These are phyloP conservation scores for Cryptoprocta ferox DNA, from an alignment of 2,797 vertebrate genomes.

Conservation along the genomic window DNA sequence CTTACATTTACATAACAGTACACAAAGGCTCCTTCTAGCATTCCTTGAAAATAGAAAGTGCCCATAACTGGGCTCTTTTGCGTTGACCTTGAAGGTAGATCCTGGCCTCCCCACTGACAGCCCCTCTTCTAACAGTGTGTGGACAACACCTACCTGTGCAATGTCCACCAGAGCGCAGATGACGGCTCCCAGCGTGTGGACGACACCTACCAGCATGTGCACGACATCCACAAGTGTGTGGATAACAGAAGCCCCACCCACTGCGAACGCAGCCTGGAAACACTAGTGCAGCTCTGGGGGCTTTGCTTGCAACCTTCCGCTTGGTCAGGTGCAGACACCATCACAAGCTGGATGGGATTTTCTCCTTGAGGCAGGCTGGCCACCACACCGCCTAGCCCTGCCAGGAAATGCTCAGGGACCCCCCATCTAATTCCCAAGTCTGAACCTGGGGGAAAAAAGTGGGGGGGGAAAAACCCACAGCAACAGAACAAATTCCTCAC, in stretches of 20 bases:
- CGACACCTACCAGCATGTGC: not conserved
- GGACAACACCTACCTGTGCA: not conserved
- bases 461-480: too few relatives aligned
- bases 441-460: not conserved
- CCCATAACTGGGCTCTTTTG: not conserved
- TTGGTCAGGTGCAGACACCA: not conserved
- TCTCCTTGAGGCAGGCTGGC: not conserved
- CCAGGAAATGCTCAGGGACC: not conserved
- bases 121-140: not conserved
- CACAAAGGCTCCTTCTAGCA: not conserved
- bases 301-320: not conserved
- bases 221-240: too few relatives aligned
- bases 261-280: not conserved
- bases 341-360: not conserved
- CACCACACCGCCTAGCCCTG: not conserved
- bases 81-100: not conserved
- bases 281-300: fast-evolving
- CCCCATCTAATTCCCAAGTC: not conserved
- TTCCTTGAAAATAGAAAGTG: not conserved
- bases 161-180: too few relatives aligned
- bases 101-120: not conserved
- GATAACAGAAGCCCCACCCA: not conserved
- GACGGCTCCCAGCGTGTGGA: not conserved
- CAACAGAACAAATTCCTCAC: not conserved
- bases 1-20: not conserved